These are phyloP conservation scores for Bovichtus diacanthus DNA, from an alignment of 2,797 vertebrate genomes.

Conservation along the genomic window DNA sequence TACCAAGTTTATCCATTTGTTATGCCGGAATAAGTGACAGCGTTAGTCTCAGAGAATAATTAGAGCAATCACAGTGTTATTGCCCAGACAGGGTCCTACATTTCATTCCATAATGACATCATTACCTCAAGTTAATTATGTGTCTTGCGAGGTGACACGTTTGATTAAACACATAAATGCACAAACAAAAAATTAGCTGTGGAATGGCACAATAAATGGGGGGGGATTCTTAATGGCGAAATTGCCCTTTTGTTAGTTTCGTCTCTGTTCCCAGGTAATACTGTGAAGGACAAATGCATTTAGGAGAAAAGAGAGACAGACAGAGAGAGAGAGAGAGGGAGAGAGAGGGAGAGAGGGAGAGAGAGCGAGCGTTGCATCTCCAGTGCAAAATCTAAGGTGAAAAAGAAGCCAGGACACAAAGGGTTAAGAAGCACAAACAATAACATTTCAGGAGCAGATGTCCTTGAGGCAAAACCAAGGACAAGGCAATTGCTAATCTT, in stretches of 20 bases:
- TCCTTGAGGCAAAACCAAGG: constrained; percentile 95
- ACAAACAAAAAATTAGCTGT: constrained; percentile 68
- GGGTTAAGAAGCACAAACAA: constrained; percentile 91
- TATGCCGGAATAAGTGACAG: constrained; percentile 59
- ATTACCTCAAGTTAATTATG: constrained; percentile 76
- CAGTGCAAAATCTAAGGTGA: constrained; percentile 40
- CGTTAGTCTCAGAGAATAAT: constrained; percentile 70
- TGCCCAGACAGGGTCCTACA: constrained; percentile 63
- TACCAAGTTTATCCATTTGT: constrained; percentile 65
- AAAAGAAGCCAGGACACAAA: constrained; percentile 60
- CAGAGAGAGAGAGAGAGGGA: constrained; percentile 5
- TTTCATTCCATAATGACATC: constrained; percentile 75
- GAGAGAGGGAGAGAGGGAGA: constrained; percentile 5
- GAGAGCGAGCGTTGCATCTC: constrained; percentile 13
- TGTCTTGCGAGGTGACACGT: constrained; percentile 68
- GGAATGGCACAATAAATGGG: constrained; percentile 49
- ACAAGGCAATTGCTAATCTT: constrained; percentile 94
- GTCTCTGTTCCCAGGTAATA: constrained; percentile 54
- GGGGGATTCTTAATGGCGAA: constrained; percentile 46
- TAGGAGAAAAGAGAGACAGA: constrained; percentile 11
- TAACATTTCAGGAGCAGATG: constrained; percentile 93
- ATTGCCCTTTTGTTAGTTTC: constrained; percentile 51
- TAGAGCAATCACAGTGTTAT: constrained; percentile 69
- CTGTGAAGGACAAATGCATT: constrained; percentile 63
- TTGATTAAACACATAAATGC: constrained; percentile 74